Conservation (phyloP, 2,888 invertebrate genomes). For the Bugula neritina region DNA sequence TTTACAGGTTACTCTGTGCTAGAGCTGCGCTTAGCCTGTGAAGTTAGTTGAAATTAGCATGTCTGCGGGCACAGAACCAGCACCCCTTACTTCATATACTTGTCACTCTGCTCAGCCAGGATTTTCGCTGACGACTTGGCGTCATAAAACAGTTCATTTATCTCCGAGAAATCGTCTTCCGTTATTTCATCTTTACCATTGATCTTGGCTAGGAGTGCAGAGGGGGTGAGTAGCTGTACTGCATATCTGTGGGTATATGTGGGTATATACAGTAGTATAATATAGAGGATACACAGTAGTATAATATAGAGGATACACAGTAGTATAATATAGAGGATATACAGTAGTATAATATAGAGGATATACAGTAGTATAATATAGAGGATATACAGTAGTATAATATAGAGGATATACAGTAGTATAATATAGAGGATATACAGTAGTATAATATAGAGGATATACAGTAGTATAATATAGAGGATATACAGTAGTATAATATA, state of each 20-base stretch:
- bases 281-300: not conserved
- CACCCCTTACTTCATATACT: constrained; percentile 84
- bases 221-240: constrained; percentile 88
- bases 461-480: not conserved
- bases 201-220: constrained; percentile 77
- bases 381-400: not conserved
- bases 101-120: constrained; percentile 78
- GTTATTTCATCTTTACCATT: constrained; percentile 74
- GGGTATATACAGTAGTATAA: not conserved
- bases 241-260: constrained; percentile 64
- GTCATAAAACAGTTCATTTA: constrained; percentile 78
- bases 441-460: not conserved
- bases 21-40: too few species aligned
- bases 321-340: not conserved
- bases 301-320: not conserved
- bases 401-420: not conserved
- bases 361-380: not conserved
- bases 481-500: not conserved
- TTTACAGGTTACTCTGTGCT: too few species aligned
- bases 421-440: not conserved
- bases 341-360: not conserved
- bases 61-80: too few species aligned
- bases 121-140: constrained; percentile 92
- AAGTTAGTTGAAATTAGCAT: too few species aligned
- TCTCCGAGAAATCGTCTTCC: constrained; percentile 77